Conservation (phyloP, 2,797 vertebrate species). For the Mustela erminea region DNA sequence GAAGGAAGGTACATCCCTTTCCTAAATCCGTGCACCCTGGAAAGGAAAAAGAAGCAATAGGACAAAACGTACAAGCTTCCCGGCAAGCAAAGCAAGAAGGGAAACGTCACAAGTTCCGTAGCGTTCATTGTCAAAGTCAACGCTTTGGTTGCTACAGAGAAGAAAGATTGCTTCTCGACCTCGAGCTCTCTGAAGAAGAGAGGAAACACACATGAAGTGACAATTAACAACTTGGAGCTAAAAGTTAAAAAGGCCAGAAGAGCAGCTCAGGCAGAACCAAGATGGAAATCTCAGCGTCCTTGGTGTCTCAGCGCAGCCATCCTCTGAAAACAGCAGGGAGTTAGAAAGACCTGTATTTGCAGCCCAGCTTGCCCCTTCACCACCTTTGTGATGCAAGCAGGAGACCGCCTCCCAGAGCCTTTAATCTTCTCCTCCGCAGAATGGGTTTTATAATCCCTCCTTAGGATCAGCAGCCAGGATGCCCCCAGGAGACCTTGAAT, state of each 20-base stretch:
- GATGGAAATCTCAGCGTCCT: not conserved
- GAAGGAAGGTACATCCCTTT: not conserved
- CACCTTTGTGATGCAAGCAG: not conserved
- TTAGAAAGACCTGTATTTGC: not conserved
- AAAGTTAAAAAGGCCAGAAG: not conserved
- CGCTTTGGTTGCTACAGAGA: not conserved
- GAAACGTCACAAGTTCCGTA: not conserved
- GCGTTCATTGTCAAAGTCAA: not conserved
- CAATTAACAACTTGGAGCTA: not conserved
- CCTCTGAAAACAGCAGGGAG: not conserved
- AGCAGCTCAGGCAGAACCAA: not conserved
- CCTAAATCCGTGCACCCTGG: not conserved
- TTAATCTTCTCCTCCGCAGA: not conserved
- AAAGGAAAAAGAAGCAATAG: not conserved
- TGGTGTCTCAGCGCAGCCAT: fast-evolving
- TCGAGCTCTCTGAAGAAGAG: not conserved
- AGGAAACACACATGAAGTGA: not conserved
- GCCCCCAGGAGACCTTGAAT: not conserved
- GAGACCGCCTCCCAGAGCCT: not conserved
- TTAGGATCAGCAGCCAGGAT: not conserved
- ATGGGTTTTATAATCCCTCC: not conserved
- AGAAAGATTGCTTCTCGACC: not conserved
- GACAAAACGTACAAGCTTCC: constrained; percentile 3
- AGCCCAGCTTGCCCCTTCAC: not conserved
- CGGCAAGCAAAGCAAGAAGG: constrained; percentile 1